phyloP scores from a whole-genome alignment of 1,140 invertebrate species.

The Lasaia peninsularis region DNA sequence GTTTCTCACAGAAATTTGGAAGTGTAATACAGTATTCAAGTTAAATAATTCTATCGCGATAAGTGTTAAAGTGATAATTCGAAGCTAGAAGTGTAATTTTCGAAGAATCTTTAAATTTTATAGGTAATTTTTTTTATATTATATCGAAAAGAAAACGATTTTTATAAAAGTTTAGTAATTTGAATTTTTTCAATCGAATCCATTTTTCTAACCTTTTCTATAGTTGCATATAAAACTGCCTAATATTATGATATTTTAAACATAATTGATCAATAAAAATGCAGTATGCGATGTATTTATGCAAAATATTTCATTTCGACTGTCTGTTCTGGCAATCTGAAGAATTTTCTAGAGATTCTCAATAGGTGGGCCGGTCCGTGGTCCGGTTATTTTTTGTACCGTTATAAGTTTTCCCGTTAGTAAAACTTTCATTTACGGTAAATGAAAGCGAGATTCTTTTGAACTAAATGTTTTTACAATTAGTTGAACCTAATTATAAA shows the following conservation, averaged over 20 bases:
- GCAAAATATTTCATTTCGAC: background rate
- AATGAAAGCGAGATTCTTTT: background rate
- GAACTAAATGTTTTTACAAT: background rate
- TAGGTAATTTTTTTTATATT: slow-evolving; percentile 19
- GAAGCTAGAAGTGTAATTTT: slow-evolving; percentile 22
- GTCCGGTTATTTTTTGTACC: slow-evolving; percentile 42
- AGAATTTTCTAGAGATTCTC: slow-evolving; percentile 53
- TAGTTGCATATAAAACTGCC: no score
- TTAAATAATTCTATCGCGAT: background rate
- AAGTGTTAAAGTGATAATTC: slow-evolving; percentile 45
- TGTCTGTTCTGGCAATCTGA: background rate
- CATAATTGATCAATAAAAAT: background rate
- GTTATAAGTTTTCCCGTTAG: slow-evolving; percentile 31
- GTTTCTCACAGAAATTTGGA: slow-evolving; percentile 61
- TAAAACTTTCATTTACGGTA: background rate
- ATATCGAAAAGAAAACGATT: no score
- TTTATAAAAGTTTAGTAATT: no score
- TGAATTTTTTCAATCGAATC: background rate
- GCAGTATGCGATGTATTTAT: background rate
- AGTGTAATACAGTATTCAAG: slow-evolving; percentile 29
- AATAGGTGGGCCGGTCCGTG: slow-evolving; percentile 43
- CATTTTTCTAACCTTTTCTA: background rate
- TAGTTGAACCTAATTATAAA: background rate
- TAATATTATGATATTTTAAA: background rate
- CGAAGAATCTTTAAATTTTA: slow-evolving; percentile 4